These are phyloP conservation scores for Lysandra bellargus DNA, from an alignment of 2,888 invertebrate species.

Conservation along the genomic window DNA sequence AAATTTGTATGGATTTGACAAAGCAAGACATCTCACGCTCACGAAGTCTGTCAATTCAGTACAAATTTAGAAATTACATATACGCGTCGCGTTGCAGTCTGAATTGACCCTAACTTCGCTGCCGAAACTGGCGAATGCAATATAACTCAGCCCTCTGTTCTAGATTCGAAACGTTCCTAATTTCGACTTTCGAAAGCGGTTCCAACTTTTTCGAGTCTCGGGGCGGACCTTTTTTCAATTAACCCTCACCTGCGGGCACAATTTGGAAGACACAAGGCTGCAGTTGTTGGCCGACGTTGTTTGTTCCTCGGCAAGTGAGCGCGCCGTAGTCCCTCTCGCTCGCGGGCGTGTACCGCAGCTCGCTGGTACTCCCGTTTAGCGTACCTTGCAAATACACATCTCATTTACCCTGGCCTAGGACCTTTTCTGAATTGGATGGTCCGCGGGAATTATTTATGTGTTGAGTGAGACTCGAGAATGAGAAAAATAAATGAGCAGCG, in stretches of 20 bases:
- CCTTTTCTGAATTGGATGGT: slow-evolving; percentile 9
- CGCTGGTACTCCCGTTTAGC: slow-evolving; percentile 84
- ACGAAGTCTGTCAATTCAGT: too few relatives aligned
- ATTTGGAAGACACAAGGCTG: slow-evolving; percentile 94
- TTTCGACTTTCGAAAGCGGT: background rate
- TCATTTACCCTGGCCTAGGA: slow-evolving; percentile 1
- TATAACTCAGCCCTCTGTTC: too few relatives aligned
- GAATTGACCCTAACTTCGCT: background rate
- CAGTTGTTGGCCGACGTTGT: slow-evolving; percentile 89
- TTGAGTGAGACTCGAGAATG: background rate
- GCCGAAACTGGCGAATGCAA: background rate
- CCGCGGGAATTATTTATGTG: background rate
- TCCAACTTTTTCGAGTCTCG: background rate
- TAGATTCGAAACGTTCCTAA: background rate
- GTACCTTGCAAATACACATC: slow-evolving; percentile 54
- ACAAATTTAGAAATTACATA: too few relatives aligned
- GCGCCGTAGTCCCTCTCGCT: slow-evolving; percentile 94
- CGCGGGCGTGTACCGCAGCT: slow-evolving; percentile 91
- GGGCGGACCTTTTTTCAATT: slow-evolving; percentile 26
- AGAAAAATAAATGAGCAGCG: background rate
- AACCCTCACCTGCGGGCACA: slow-evolving; percentile 87
- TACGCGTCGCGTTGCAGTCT: too few relatives aligned
- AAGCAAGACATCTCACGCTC: too few relatives aligned
- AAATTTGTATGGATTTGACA: too few relatives aligned
- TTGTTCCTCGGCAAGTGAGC: slow-evolving; percentile 90